Evolutionary conservation across 2,113 vertebrate species (phyloP), one percentile per base, ranked within the genome.

Genomic region (Pardalotus punctatus): DNA sequence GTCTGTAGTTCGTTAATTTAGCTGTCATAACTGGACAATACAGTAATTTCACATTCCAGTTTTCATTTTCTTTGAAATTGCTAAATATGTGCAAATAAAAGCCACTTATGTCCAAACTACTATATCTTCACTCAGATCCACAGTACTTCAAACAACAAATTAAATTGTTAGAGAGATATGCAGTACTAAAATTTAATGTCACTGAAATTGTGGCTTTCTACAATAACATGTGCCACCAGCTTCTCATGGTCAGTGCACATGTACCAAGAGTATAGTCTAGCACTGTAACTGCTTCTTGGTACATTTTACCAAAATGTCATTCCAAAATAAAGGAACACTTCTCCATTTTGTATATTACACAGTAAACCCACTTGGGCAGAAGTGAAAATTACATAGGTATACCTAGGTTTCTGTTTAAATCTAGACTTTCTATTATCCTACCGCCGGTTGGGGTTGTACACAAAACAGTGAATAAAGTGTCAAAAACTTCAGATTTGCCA

Each of bases 21-120:
- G 12, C 25, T 67, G 22, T 56, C 62, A 47, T 25, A 76, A 33
- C 4, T 43, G 36, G 18, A 69, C 22, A 80, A 51, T 10, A 42
- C 0, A 35, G 38, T 42, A 13, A 16, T 43, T 76, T 9, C 12
- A 82, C 22, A 69, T 38, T 60, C 23, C 16, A 86, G 23, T 9
- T 5, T 18, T 66, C 2, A 4, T 50, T 69, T 56, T 64, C 12
- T 53, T 80, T 58, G 35, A 76, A 60, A 83, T 40, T 1, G 2
- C 11, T 29, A 61, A 15, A 51, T 23, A 42, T 0, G 0, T 4
- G 5, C 5, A 8, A 48, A 65, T 60, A 60, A 31, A 61, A 42
- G 14, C 13, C 38, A 90, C 17, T 60, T 80, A 61, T 10, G 5
- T 61, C 61, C 10, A 62, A 70, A 70, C 10, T 71, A 38, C 15